These are phyloP conservation scores for Tenthredo scrophulariae DNA, from an alignment of 2,888 invertebrate genomes.

Conservation along the genomic window DNA sequence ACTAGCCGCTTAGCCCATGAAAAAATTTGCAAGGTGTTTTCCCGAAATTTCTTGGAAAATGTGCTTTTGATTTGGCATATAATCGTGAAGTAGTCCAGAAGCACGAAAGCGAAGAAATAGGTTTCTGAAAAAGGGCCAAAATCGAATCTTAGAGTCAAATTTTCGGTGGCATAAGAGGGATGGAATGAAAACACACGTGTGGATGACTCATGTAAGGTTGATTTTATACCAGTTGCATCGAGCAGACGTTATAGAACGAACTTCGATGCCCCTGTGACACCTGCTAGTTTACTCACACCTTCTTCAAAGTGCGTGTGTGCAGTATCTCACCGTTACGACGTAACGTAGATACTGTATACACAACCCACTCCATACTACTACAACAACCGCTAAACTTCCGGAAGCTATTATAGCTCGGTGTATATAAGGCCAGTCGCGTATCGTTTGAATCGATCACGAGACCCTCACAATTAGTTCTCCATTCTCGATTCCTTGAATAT, in stretches of 20 bases:
- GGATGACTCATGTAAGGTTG: conserved; percentile 31
- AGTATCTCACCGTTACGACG: neutral
- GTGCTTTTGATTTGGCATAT: too few species aligned
- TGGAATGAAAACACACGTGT: neutral
- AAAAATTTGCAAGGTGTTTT: neutral
- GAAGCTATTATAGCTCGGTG: conserved; percentile 36
- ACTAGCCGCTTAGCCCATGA: neutral
- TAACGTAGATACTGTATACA: neutral
- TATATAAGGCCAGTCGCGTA: neutral
- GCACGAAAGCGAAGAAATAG: too few species aligned
- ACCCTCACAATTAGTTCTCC: conserved; percentile 29
- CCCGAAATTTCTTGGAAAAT: neutral
- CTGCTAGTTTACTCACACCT: conserved; percentile 28
- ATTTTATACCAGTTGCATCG: conserved; percentile 43
- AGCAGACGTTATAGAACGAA: conserved; percentile 35
- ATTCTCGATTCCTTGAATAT: conserved; percentile 21
- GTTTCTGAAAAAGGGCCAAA: neutral
- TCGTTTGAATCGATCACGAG: conserved; percentile 35
- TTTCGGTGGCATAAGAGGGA: neutral
- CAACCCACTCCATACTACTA: conserved; percentile 13
- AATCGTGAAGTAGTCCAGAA: neutral
- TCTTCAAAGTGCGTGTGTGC: conserved; percentile 6
- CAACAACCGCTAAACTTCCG: conserved; percentile 48
- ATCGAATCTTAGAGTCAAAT: neutral
- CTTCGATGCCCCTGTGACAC: conserved; percentile 26